Evolutionary conservation across 2,113 vertebrate species (phyloP), one percentile per base, ranked within the genome.

Genomic region (Mesoclemmys tuberculata): DNA sequence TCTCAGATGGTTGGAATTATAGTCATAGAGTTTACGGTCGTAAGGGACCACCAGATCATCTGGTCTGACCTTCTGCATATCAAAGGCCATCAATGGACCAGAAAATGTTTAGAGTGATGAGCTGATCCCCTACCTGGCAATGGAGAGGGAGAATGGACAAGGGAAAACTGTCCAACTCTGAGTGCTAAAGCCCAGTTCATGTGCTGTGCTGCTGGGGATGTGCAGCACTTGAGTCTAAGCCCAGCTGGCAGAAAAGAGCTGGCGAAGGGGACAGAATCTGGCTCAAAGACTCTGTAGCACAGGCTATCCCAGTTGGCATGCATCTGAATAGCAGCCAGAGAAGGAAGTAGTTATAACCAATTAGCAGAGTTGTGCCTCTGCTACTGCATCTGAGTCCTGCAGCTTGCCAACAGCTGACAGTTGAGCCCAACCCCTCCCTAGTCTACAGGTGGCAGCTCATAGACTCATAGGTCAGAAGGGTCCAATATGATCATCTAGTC

Each of bases 41-140:
- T n/a, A 71, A 38, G 38, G 64, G n/a, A 38, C 64, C n/a, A 22
- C 64, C 61, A 35, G 16, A 19, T 64, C 31, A 35, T 64, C 31
- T 64, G 35, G 14, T 31, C 31, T 35, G 58, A 58, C 56, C 12
- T 35, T 13, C 64, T 68, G 35, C 64, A 35, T 21, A 2, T 68
- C 35, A 68, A 68, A 68, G 35, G 35, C 19, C n/a, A 71, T 35
- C 8, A 38, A 64, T 64, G 61, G 31, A 46, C 46, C 46, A 46
- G 94, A 85, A 94, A 92, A 74, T 91, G 84, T 86, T 90, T 3
- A 55, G 93, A 93, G 48, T 91, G 85, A 90, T 54, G 90, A 56
- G 58, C 64, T 89, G 95, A 81, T 77, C 7, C 38, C 77, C 92
- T 95, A 35, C 49, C 27, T 95, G 58, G 24, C 68, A 80, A 88